Percentiles rank a stretch among this genome's conserved stretches.
Evolutionary conservation across 2,113 vertebrate species (phyloP).

Genomic region (Pygoscelis antarcticus): DNA sequence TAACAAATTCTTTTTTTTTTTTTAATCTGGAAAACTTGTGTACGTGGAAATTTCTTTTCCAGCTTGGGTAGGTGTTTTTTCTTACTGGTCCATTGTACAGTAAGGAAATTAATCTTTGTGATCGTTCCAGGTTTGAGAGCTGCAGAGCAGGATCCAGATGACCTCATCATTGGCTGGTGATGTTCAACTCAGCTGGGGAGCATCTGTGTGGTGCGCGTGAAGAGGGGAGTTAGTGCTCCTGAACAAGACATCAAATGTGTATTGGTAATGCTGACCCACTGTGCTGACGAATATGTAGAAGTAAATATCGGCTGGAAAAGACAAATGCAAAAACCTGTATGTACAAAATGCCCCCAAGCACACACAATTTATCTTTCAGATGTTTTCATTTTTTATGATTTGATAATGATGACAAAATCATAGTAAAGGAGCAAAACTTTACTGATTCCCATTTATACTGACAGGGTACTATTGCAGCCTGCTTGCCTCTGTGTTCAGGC

Average conservation of each 20-base stretch:
- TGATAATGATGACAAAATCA: neutral
- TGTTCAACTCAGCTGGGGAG: neutral
- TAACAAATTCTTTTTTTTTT: neutral
- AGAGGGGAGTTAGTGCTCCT: neutral
- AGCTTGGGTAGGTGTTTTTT: neutral
- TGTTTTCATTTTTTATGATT: neutral
- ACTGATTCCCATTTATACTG: neutral
- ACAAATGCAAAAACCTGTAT: neutral
- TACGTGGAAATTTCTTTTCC: neutral
- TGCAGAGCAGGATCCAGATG: neutral
- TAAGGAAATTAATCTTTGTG: neutral
- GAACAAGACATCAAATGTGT: neutral
- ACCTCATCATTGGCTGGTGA: neutral
- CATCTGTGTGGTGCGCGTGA: rapidly evolving
- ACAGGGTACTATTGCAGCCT: neutral
- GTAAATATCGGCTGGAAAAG: neutral
- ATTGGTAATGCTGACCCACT: neutral
- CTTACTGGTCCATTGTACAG: too few relatives aligned
- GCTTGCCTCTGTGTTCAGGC: neutral
- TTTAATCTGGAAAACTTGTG: neutral
- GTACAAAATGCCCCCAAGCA: neutral
- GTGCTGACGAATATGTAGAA: rapidly evolving
- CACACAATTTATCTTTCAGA: too few relatives aligned
- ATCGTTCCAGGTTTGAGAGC: neutral
- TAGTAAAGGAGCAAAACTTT: neutral